Conservation (phyloP, 2,113 vertebrate genomes). For the Plotosus lineatus region DNA sequence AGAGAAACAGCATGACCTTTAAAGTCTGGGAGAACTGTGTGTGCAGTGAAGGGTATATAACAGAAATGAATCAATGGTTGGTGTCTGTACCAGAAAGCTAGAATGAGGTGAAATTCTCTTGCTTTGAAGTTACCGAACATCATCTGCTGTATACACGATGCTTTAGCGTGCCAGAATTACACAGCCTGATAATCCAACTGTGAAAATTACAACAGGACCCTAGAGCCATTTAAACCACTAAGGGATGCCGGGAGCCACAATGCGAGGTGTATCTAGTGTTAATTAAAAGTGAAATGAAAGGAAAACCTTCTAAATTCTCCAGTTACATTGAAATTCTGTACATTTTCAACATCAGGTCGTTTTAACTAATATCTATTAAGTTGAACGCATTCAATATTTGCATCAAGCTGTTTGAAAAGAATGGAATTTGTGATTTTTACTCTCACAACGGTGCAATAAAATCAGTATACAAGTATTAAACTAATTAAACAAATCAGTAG, state of each 20-base stretch:
- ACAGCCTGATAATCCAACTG: constrained; percentile 17
- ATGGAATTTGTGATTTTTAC: no score
- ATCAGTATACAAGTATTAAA: no score
- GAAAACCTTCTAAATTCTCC: no score
- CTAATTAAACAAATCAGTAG: no score
- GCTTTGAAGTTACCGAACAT: not conserved
- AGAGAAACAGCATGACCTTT: constrained; percentile 29
- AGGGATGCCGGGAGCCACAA: not conserved
- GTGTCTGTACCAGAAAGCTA: not conserved
- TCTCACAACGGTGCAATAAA: no score
- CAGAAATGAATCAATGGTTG: not conserved
- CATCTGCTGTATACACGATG: not conserved
- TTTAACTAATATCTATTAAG: no score
- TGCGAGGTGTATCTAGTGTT: constrained; percentile 10
- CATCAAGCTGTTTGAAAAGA: no score
- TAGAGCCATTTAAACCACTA: not conserved
- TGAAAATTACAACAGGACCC: not conserved
- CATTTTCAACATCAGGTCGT: no score
- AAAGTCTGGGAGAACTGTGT: not conserved
- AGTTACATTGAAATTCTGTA: no score
- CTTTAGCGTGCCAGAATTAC: not conserved
- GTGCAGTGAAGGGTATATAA: not conserved
- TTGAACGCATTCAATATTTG: no score
- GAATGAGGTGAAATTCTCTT: not conserved
- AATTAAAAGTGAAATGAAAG: no score